phyloP scores from a whole-genome alignment of 2,113 vertebrate genomes.

The Melierax canorus region DNA sequence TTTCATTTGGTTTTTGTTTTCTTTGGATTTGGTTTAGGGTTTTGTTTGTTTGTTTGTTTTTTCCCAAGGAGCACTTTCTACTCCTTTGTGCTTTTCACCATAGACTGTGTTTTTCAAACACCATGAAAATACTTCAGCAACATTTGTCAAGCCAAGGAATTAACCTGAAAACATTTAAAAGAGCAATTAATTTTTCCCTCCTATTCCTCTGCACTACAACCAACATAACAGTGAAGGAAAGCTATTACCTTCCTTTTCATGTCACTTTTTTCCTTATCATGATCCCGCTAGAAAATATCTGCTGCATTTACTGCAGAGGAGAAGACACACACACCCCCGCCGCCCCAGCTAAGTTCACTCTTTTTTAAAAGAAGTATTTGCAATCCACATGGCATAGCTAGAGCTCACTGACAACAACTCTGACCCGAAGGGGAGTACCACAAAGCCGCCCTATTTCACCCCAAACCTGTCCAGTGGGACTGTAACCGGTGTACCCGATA shows the following conservation, averaged over 20 bases:
- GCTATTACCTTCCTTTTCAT: not conserved
- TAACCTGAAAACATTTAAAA: not conserved
- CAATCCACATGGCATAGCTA: not conserved
- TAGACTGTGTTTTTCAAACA: not conserved
- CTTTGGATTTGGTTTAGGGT: not conserved
- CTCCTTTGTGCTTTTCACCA: not conserved
- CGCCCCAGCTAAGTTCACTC: not conserved
- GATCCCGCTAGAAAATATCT: not conserved
- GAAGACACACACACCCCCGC: not conserved
- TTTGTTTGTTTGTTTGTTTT: not conserved
- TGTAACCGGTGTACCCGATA: fast-evolving
- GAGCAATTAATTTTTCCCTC: not conserved
- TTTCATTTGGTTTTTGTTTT: not conserved
- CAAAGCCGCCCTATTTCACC: not conserved
- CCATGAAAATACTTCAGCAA: not conserved
- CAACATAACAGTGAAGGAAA: not conserved
- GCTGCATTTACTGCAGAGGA: not conserved
- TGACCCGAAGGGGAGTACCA: not conserved
- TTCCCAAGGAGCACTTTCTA: not conserved
- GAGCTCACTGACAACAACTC: not conserved
- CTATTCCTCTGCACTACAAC: not conserved
- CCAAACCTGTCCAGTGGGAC: not conserved
- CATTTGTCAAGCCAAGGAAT: not conserved
- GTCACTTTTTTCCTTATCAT: not conserved
- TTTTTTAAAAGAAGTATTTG: not conserved